Conservation (phyloP, 2,113 vertebrate genomes). For the Procavia capensis region DNA sequence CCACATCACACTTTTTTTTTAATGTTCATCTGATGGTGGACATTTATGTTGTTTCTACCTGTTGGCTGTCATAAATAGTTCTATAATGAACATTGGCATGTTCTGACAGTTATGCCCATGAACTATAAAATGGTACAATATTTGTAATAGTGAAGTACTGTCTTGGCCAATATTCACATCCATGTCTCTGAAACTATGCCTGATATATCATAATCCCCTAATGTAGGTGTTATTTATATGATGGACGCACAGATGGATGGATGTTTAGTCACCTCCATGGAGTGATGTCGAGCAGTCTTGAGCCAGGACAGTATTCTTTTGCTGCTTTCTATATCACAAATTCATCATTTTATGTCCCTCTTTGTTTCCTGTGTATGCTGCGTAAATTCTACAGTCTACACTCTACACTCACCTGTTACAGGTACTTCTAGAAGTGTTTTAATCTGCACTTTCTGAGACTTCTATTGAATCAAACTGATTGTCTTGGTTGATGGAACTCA, state of each 20-base stretch:
- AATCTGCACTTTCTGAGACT: neutral
- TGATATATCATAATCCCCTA: neutral
- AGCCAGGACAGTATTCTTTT: neutral
- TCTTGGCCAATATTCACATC: neutral
- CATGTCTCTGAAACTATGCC: neutral
- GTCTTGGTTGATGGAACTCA: neutral
- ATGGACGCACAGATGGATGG: neutral
- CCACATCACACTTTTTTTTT: too few species aligned
- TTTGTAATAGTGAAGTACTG: slow-evolving; percentile 15
- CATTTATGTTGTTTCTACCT: too few species aligned
- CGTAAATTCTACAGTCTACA: neutral
- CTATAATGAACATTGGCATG: too few species aligned
- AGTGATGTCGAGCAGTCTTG: neutral
- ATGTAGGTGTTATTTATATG: neutral
- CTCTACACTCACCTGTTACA: neutral
- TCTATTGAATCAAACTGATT: neutral
- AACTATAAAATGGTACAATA: neutral
- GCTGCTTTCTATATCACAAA: neutral
- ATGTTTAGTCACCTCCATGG: neutral
- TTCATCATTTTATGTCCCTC: neutral
- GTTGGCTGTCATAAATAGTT: too few species aligned
- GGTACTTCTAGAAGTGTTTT: neutral
- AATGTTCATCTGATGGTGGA: too few species aligned
- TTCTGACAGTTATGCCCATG: too few species aligned
- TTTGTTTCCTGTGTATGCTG: neutral